phyloP scores from a whole-genome alignment of 2,888 invertebrate species.

The Campoplex capitator region DNA sequence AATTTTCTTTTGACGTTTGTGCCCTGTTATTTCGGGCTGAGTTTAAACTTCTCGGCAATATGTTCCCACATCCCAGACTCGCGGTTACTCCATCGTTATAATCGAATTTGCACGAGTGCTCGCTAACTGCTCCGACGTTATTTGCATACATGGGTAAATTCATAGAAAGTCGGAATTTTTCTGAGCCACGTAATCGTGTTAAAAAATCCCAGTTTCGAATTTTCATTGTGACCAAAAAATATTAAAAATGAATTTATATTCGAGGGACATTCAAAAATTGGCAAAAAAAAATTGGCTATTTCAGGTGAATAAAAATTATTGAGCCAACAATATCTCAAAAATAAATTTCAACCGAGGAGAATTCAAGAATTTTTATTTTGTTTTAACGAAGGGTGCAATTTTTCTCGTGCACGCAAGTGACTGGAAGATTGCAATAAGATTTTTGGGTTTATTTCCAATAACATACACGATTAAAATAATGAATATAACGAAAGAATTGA shows the following conservation, averaged over 20 bases:
- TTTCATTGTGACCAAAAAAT: no score
- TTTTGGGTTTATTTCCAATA: not conserved
- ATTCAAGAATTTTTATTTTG: not conserved
- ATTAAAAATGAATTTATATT: no score
- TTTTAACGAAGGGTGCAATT: not conserved
- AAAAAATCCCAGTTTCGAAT: no score
- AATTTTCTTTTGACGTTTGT: slow-evolving; percentile 22
- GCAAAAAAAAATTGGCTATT: no score
- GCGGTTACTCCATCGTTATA: slow-evolving; percentile 52
- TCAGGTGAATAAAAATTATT: no score
- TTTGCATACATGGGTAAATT: slow-evolving; percentile 13
- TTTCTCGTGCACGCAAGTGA: not conserved
- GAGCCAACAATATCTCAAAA: no score
- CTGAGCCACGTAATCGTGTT: not conserved
- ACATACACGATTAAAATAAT: not conserved
- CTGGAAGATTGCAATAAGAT: not conserved
- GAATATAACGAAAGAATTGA: not conserved
- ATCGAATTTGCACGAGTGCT: slow-evolving; percentile 61
- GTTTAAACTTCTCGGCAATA: slow-evolving; percentile 49
- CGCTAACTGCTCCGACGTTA: slow-evolving; percentile 27
- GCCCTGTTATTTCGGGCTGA: slow-evolving; percentile 24
- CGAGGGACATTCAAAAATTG: no score
- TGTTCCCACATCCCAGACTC: slow-evolving; percentile 33
- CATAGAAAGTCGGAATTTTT: not conserved
- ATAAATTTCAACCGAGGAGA: not conserved